Conservation (phyloP, 1,140 invertebrate genomes). For the Trialeurodes vaporariorum region DNA sequence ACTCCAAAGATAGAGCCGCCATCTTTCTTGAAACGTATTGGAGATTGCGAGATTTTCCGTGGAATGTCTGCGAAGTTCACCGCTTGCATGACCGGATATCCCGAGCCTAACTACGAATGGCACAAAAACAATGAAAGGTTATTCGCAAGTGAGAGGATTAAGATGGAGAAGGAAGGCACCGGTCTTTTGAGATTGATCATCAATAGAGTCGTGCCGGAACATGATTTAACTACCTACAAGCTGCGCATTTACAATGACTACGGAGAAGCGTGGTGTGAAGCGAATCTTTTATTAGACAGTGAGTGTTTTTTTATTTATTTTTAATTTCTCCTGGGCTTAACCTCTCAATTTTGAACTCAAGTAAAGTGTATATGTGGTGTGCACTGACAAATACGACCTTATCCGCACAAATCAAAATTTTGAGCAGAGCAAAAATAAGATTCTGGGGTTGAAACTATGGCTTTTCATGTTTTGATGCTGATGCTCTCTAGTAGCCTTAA, state of each 20-base stretch:
- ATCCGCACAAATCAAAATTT: too few species aligned
- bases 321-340: too few species aligned
- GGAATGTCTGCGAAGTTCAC: slow-evolving; percentile 86
- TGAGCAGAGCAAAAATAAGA: too few species aligned
- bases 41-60: slow-evolving; percentile 73
- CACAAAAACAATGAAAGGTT: slow-evolving; percentile 66
- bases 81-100: slow-evolving; percentile 70
- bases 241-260: slow-evolving; percentile 70
- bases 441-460: too few species aligned
- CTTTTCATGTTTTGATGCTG: too few species aligned
- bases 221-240: slow-evolving; percentile 71
- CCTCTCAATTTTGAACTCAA: too few species aligned
- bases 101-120: slow-evolving; percentile 77
- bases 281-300: slow-evolving; percentile 72
- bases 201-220: slow-evolving; percentile 49
- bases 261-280: slow-evolving; percentile 70
- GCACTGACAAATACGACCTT: too few species aligned
- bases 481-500: too few species aligned
- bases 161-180: slow-evolving; percentile 67
- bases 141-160: slow-evolving; percentile 64
- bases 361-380: too few species aligned
- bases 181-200: slow-evolving; percentile 62
- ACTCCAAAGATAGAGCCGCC: slow-evolving; percentile 67
- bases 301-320: too few species aligned
- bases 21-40: slow-evolving; percentile 77